Conservation (phyloP, 1,140 invertebrate species). For the Archegozetes longisetosus region DNA sequence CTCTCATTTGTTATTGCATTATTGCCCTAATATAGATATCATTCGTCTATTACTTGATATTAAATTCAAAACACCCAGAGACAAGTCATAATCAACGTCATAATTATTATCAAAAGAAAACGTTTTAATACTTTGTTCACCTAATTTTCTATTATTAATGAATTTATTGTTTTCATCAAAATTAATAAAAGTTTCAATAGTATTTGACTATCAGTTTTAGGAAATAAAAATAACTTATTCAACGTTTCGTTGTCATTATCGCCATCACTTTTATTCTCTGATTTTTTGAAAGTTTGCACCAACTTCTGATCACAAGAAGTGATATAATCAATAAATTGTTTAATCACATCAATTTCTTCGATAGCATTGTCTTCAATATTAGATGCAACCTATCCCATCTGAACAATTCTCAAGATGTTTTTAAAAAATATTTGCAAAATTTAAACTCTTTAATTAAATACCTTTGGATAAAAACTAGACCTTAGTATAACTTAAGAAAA, state of each 20-base stretch:
- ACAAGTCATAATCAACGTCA: no score
- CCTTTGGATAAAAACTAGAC: no score
- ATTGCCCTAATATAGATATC: slow-evolving; percentile 12
- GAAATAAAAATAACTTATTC: not conserved
- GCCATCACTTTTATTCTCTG: not conserved
- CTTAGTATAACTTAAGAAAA: no score
- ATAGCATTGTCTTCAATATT: slow-evolving; percentile 2
- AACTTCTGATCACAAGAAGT: not conserved
- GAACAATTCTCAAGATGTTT: slow-evolving; percentile 11
- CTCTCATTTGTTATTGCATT: slow-evolving; percentile 18
- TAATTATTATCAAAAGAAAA: no score
- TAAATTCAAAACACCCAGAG: not conserved
- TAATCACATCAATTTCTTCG: slow-evolving; percentile 2
- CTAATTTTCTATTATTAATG: not conserved
- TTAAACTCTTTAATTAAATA: slow-evolving; percentile 7
- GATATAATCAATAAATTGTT: slow-evolving; percentile 6
- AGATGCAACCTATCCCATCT: slow-evolving; percentile 13
- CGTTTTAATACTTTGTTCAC: not conserved
- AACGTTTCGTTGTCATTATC: not conserved
- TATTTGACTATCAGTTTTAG: no score
- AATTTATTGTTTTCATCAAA: slow-evolving; percentile 7
- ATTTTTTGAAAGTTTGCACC: not conserved
- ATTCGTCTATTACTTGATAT: not conserved
- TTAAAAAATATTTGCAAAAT: slow-evolving; percentile 13
- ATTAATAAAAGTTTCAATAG: not conserved